Base-by-base conservation (phyloP, 2,113 vertebrate genomes). In the Sciurus niger region DNA sequence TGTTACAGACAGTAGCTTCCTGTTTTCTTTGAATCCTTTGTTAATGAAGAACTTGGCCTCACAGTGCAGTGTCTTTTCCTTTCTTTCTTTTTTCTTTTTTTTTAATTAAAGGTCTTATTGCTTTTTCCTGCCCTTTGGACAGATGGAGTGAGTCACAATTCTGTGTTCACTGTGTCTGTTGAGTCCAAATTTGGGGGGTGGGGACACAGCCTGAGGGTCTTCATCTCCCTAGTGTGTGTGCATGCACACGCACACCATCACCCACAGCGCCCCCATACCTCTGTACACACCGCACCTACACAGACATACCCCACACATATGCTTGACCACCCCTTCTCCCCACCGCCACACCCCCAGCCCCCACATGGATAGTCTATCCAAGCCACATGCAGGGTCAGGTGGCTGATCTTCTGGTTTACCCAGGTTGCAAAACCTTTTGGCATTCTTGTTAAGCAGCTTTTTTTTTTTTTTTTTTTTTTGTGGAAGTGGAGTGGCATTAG, bases 121-220 rank as follows among this genome's bases (percentile, higher is more conserved):
- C 63, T 78, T 92, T 67, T 82, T 55, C 86, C 86, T 94, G 67
- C 82, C 77, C 82, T 65, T 65, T 43, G 58, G 79, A 58, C 16
- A 32, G 32, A 68, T 5, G 51, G 55, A 72, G 55, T 1, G 3
- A 37, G 53, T 37, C 40, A 20, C 8, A 13, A 10, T 32, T 48
- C 85, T 22, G 73, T 87, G 51, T 77, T 82, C 16, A 25, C 22
- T 70, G 53, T 28, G 25, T 6, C 72, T 8, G 0, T 28, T 32
- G 46, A 1, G 80, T 77, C 40, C 25, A 13, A 48, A 68, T 6
- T 34, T 37, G n/a, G 34, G 6, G 40, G 4, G 48, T 24, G 0
- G 13, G 80, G 85, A 25, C 32, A 14, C 30, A 25, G 76, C 79
- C 76, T 16, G 20, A 32, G 70, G 30, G 25, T 18, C 74, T 82